phyloP scores from a whole-genome alignment of 2,888 invertebrate genomes.

The Blastobasis adustella region DNA sequence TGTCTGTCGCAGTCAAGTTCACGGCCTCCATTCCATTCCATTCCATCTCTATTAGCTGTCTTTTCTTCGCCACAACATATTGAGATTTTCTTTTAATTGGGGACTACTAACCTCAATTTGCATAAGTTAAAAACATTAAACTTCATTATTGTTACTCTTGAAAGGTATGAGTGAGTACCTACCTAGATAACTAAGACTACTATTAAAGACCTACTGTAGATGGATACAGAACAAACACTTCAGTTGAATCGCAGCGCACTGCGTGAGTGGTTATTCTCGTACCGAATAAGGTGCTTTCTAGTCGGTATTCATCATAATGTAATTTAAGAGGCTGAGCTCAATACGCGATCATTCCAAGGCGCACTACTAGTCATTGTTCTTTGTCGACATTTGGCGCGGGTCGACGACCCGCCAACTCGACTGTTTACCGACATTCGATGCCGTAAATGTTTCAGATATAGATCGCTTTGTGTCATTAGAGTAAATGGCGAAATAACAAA shows the following conservation, averaged over 20 bases:
- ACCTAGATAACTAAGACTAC: too few species aligned
- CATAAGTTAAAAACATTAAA: too few species aligned
- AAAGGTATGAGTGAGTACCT: too few species aligned
- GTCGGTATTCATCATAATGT: constrained; percentile 28
- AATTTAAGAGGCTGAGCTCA: constrained; percentile 34
- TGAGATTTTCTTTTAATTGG: too few species aligned
- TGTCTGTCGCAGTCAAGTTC: constrained; percentile 62
- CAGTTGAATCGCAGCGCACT: too few species aligned
- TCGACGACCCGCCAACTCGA: constrained; percentile 51
- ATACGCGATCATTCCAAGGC: constrained; percentile 39
- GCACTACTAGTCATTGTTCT: constrained; percentile 58
- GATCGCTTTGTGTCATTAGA: constrained; percentile 20
- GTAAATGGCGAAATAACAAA: constrained; percentile 6
- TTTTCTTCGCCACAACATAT: too few species aligned
- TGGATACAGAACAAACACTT: too few species aligned
- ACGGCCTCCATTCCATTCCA: constrained; percentile 31
- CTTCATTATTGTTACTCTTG: too few species aligned
- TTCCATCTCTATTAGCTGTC: not conserved
- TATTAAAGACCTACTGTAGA: too few species aligned
- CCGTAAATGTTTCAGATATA: constrained; percentile 31
- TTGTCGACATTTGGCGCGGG: constrained; percentile 54
- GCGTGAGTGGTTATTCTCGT: not conserved
- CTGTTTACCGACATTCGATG: constrained; percentile 43
- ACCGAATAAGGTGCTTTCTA: constrained; percentile 21
- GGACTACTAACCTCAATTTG: too few species aligned